Evolutionary conservation across 2,797 vertebrate genomes (phyloP), one percentile per base, ranked within the genome.

Genomic region (Chaunax sp.): DNA sequence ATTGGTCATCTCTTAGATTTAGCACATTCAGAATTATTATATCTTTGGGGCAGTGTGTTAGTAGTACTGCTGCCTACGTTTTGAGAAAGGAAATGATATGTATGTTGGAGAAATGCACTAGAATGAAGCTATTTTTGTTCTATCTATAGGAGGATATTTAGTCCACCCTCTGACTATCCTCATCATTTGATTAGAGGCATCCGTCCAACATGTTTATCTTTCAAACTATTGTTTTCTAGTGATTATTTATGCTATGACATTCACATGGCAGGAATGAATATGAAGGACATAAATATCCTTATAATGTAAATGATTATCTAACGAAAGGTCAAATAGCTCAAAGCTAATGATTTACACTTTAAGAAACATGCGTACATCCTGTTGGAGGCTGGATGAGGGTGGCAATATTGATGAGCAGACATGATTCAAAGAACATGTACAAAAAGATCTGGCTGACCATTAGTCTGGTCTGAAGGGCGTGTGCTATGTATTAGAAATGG

Each of bases 131-230:
- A 86, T 87, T 89, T 82, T 70, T 3, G 65, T 71, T 70, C 40
- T 28, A 64, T 91, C 86, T 90, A 89, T 86, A 59, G 89, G 81
- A 91, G 89, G 87, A 91, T 90, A 91, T 91, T 89, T 87, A 75
- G 66, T 69, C 81, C 79, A 11, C 66, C 70, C 59, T 37, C 30
- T n/a, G 14, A 60, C 64, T 69, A 8, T 84, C 71, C 71, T 41
- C 25, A 33, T 80, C 50, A 25, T 61, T 41, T 35, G 30, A 53
- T 41, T 3, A 62, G 59, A 75, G 63, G 58, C 72, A 33, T 69
- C 65, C 1, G 13, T 82, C 64, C 53, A 25, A 30, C 65, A 38
- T 55, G 73, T 90, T 90, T 87, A 81, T 87, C 80, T 83, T 89
- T 69, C 51, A 35, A 70, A 66, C 84, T 72, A 86, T 85, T 89